Conservation (phyloP, 2,888 invertebrate genomes). For the Arctia plantaginis region DNA sequence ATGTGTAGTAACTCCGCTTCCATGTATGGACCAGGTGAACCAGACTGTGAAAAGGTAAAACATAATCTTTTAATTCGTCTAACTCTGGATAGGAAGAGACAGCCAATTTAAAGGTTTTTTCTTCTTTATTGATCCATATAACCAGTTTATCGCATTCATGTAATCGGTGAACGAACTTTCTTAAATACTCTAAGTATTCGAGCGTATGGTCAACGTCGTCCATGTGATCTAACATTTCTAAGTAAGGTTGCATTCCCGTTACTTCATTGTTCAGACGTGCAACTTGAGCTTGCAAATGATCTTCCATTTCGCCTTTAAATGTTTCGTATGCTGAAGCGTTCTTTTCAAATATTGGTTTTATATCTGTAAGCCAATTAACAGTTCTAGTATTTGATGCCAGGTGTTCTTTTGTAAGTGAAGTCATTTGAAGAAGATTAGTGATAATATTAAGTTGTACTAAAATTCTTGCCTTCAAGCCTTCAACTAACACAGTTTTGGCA, state of each 20-base stretch:
- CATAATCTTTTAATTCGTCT: constrained; percentile 90
- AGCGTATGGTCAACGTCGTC: constrained; percentile 91
- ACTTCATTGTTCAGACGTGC: constrained; percentile 91
- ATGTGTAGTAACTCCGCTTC: constrained; percentile 93
- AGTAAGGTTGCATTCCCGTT: constrained; percentile 90
- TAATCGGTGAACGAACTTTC: constrained; percentile 91
- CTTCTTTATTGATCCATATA: constrained; percentile 96
- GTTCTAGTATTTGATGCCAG: constrained; percentile 93
- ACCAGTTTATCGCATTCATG: constrained; percentile 91
- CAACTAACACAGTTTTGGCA: constrained; percentile 91
- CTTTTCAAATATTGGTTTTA: constrained; percentile 93
- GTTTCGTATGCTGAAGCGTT: constrained; percentile 93
- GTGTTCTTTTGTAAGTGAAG: constrained; percentile 90
- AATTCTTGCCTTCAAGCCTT: constrained; percentile 90
- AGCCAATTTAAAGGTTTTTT: constrained; percentile 93
- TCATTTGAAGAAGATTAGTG: constrained; percentile 91
- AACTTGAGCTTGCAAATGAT: constrained; percentile 89
- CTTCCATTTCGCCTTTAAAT: constrained; percentile 94
- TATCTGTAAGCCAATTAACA: constrained; percentile 93
- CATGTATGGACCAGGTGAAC: constrained; percentile 89
- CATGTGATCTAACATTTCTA: constrained; percentile 94
- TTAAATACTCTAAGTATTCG: constrained; percentile 92
- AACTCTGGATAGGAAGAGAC: constrained; percentile 91
- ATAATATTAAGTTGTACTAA: constrained; percentile 88
- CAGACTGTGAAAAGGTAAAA: constrained; percentile 90